A percentile compares a stretch with the other conserved stretches of the same genome.
phyloP scores from a whole-genome alignment of 2,888 invertebrate species.

The Syrphus vitripennis region DNA sequence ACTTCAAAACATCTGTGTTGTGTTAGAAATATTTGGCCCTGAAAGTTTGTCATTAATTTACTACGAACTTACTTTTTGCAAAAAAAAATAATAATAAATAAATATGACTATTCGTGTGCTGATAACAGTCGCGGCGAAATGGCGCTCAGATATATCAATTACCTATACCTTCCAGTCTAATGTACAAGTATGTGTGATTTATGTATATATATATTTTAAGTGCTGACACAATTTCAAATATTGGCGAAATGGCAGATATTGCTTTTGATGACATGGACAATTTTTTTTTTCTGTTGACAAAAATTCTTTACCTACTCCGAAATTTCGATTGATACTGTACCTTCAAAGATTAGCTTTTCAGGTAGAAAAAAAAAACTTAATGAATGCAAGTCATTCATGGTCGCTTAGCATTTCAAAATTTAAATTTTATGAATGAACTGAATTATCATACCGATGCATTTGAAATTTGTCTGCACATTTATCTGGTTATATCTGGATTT shows the following conservation, averaged over 20 bases:
- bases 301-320: background rate
- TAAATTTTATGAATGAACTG: background rate
- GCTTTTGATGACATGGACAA: background rate
- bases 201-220: background rate
- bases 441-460: background rate
- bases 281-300: background rate
- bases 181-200: background rate
- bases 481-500: background rate
- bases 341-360: background rate
- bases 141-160: conserved; percentile 22
- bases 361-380: background rate
- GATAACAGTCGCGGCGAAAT: conserved; percentile 16
- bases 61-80: conserved; percentile 40
- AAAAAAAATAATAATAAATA: background rate
- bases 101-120: conserved; percentile 27
- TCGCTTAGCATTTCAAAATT: too few species aligned
- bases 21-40: conserved; percentile 13
- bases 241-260: background rate
- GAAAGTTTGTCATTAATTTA: conserved; percentile 28
- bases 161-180: background rate
- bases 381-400: conserved; percentile 3
- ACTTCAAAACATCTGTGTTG: background rate
- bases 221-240: conserved; percentile 1
- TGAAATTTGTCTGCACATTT: background rate
- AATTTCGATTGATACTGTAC: background rate